Percentiles rank a stretch among this genome's conserved stretches.
Evolutionary conservation across 2,888 invertebrate genomes (phyloP).

Genomic region (Hirtodrosophila histrioides): DNA sequence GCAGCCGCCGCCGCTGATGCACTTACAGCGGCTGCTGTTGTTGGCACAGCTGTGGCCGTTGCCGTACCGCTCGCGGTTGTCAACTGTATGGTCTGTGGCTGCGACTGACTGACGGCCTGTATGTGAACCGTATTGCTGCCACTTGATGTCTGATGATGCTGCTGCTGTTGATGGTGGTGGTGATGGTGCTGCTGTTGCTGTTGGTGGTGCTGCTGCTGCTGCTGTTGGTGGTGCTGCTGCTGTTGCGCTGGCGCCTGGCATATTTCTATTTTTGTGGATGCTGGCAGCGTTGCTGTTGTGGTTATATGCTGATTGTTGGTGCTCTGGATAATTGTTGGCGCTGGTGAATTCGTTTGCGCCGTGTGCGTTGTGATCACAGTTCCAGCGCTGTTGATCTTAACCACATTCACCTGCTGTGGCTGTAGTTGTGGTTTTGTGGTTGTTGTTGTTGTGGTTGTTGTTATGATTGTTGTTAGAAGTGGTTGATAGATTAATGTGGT

Average conservation of each 20-base stretch:
- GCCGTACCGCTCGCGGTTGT: constrained; percentile 68
- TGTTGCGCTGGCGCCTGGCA: constrained; percentile 80
- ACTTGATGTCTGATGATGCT: constrained; percentile 36
- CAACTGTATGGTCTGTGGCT: constrained; percentile 67
- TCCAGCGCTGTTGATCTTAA: constrained; percentile 84
- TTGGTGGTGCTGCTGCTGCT: constrained; percentile 48
- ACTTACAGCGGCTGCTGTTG: constrained; percentile 69
- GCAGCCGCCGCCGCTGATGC: constrained; percentile 58
- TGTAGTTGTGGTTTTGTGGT: constrained; percentile 24
- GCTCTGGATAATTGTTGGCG: constrained; percentile 82
- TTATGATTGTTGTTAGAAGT: constrained; percentile 7
- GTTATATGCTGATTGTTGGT: constrained; percentile 83
- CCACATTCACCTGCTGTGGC: constrained; percentile 83
- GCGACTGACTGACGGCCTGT: constrained; percentile 55
- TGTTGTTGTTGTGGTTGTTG: constrained; percentile 7
- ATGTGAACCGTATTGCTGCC: constrained; percentile 64
- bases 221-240: constrained; percentile 62
- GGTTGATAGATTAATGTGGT: constrained; percentile 6
- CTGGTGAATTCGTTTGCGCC: constrained; percentile 71
- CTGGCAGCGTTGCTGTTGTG: constrained; percentile 80
- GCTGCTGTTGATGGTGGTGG: constrained; percentile 33
- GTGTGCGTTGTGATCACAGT: constrained; percentile 83
- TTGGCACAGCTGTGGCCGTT: constrained; percentile 71
- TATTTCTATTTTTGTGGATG: constrained; percentile 83
- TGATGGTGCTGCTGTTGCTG: constrained; percentile 41